Percentiles rank a stretch among this genome's conserved stretches.
Evolutionary conservation across 1,140 invertebrate species (phyloP).

Genomic region (Solenopsis fugax): DNA sequence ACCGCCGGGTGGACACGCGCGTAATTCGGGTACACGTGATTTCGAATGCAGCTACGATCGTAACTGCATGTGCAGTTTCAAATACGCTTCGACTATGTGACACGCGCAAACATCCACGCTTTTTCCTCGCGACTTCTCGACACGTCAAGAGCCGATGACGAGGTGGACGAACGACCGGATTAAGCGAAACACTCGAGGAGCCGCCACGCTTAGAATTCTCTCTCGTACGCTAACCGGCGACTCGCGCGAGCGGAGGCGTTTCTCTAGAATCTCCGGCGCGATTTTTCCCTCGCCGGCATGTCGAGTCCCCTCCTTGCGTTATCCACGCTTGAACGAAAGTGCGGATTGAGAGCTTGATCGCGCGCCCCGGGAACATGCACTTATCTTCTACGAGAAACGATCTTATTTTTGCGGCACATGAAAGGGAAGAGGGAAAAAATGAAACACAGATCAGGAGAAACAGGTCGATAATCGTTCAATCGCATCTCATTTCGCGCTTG

Average conservation of each 20-base stretch:
- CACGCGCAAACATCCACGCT: not conserved
- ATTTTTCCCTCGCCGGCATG: conserved; percentile 44
- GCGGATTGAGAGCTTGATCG: conserved; percentile 53
- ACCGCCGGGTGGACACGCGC: not conserved
- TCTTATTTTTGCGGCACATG: not conserved
- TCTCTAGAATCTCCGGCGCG: conserved; percentile 13
- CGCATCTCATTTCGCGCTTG: not conserved
- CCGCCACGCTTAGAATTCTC: not conserved
- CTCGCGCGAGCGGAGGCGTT: conserved; percentile 53
- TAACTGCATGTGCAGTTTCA: not conserved
- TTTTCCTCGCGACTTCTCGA: not conserved
- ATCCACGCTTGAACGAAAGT: conserved; percentile 67
- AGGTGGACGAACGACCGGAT: not conserved
- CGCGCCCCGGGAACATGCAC: conserved; percentile 2
- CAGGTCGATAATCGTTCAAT: not conserved
- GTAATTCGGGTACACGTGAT: not conserved
- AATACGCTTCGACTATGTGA: not conserved
- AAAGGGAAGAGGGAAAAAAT: not conserved
- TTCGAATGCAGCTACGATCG: not conserved
- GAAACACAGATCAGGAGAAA: not conserved
- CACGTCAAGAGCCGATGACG: not conserved
- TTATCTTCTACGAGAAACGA: conserved; percentile 6
- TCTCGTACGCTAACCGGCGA: not conserved
- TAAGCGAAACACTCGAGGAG: not conserved
- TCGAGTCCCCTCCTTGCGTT: conserved; percentile 57